Evolutionary conservation across 35 echinoderm and acorn worm species (phyloP), one percentile per base, ranked within the genome.

Genomic region (Hemicentrotus pulcherrimus): DNA sequence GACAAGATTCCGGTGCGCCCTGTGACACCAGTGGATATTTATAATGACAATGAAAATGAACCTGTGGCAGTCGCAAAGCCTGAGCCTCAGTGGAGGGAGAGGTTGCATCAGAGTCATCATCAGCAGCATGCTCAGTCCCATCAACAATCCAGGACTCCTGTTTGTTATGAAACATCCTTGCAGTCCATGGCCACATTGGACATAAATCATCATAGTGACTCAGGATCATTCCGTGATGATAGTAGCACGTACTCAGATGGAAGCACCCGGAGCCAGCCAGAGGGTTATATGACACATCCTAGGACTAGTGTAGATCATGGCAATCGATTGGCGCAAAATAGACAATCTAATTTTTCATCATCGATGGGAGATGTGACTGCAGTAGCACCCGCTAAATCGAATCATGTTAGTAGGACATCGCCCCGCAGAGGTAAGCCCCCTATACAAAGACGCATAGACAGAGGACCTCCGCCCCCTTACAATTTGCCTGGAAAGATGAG

Each of bases 11-110:
- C 19, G 13, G 33, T 35, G 47, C 88, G 94, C 59, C 94, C 91
- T 4, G 70, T 94, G 8, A 91, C 93, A 33, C 97, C 97, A 2
- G 95, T 98, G 13, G 95, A 97, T 35, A 95, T 96, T 55, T 96
- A 97, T 32, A 93, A 94, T 46, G 96, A 97, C 15, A 50, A 45
- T 35, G 78, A 94, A 13, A 86, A 58, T 41, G 94, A 48, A 28
- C 9, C 22, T 94, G 65, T 78, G 4, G 24, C 50, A 55, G 50
- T 55, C 6, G 50, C 50, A 8, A 78, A 78, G 19, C 65, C 65
- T 45, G 88, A 45, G 14, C 86, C 86, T 30, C 86, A 90, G 13
- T 32, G 88, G 31, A 33, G 31, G n/a, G 32, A 90, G 6, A 90
- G 19, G 31, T 4, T 45, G 88, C 32, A 47, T 33, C 88, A 90